phyloP scores from a whole-genome alignment of 1,140 invertebrate genomes.

The Brachystomella parvula region DNA sequence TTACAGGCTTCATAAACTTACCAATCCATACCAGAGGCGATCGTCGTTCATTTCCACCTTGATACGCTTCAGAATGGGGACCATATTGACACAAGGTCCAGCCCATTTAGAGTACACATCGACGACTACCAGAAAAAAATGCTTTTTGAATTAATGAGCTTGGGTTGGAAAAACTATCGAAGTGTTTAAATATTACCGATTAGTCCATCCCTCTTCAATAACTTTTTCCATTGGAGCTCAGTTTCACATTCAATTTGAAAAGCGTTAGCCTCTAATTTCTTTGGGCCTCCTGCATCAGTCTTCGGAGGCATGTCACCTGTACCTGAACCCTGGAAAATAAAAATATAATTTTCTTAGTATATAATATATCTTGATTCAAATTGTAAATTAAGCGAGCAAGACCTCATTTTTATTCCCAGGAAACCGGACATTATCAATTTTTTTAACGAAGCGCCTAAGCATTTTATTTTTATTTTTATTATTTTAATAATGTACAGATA shows the following conservation, averaged over 20 bases:
- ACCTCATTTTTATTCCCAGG: neutral
- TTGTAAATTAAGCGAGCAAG: neutral
- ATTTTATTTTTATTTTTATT: neutral
- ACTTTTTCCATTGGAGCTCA: constrained; percentile 81
- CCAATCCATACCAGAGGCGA: constrained; percentile 66
- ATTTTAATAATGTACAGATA: neutral
- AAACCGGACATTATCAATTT: constrained; percentile 8
- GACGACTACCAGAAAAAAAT: constrained; percentile 55
- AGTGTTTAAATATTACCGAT: constrained; percentile 52
- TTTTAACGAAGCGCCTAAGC: constrained; percentile 17
- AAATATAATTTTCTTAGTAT: neutral
- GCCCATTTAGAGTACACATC: constrained; percentile 91
- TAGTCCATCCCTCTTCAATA: constrained; percentile 66
- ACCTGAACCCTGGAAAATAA: neutral
- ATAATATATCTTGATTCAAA: neutral
- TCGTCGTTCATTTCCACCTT: constrained; percentile 82
- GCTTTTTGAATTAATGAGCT: neutral
- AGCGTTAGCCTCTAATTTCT: constrained; percentile 64
- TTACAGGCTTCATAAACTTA: constrained; percentile 45
- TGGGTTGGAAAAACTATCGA: neutral
- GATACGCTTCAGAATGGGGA: constrained; percentile 74
- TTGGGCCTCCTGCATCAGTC: constrained; percentile 47
- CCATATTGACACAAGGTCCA: constrained; percentile 78
- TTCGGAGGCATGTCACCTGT: too few species aligned
- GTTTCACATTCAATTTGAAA: constrained; percentile 68